These are phyloP conservation scores for Cheilosia scutellata DNA, from an alignment of 2,888 invertebrate genomes.

Conservation along the genomic window DNA sequence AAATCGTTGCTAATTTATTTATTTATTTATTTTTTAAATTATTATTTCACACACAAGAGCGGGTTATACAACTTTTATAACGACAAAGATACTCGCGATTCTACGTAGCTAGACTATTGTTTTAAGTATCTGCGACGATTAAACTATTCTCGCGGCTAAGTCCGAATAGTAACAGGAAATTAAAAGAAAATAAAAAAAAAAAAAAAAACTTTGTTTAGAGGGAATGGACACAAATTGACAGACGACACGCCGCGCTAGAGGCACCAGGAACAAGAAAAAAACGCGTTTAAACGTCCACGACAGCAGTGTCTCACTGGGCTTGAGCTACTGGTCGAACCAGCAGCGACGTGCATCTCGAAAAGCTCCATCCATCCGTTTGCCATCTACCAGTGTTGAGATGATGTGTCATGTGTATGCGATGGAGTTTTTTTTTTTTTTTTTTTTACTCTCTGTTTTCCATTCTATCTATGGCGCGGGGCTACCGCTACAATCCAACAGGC, in stretches of 20 bases:
- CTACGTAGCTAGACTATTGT: conserved; percentile 4
- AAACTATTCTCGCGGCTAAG: conserved; percentile 15
- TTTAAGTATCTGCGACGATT: conserved; percentile 25
- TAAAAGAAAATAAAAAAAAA: conserved; percentile 26
- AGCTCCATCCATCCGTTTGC: conserved; percentile 71
- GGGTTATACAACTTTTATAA: conserved; percentile 47
- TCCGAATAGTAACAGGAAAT: conserved; percentile 34
- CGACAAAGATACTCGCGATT: conserved; percentile 12
- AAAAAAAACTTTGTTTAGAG: conserved; percentile 37
- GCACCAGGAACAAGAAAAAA: conserved; percentile 38
- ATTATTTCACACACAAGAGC: conserved; percentile 11
- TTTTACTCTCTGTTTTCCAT: conserved; percentile 1
- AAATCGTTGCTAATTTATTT: conserved; percentile 60
- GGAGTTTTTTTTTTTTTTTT: conserved; percentile 24
- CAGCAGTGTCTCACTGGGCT: conserved; percentile 71
- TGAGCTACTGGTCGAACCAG: conserved; percentile 61
- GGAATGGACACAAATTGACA: conserved; percentile 56
- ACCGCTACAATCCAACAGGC: conserved; percentile 2
- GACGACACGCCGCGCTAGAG: conserved; percentile 52
- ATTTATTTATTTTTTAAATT: conserved; percentile 36
- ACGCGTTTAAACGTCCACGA: conserved; percentile 69
- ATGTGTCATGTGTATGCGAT: conserved; percentile 40
- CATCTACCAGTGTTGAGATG: conserved; percentile 32
- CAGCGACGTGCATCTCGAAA: conserved; percentile 70
- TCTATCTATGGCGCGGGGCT: not conserved